Percentiles rank a stretch among this genome's conserved stretches.
These are phyloP conservation scores for Calephelis perditalis DNA, from an alignment of 2,888 invertebrate species.

Conservation along the genomic window DNA sequence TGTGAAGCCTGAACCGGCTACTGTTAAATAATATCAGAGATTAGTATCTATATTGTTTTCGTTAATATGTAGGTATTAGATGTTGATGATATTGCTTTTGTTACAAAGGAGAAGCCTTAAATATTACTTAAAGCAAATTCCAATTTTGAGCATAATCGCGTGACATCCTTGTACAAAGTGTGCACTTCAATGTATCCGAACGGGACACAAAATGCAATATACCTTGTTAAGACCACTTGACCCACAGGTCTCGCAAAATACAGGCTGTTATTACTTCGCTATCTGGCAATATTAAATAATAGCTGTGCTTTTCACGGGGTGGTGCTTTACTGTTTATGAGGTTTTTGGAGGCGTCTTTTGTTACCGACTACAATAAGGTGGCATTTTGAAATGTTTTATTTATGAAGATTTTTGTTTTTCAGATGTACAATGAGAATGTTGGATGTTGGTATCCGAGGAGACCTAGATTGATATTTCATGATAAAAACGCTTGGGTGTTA, in stretches of 20 bases:
- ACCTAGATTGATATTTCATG: too few relatives aligned
- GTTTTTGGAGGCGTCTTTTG: neutral
- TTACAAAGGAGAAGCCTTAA: too few relatives aligned
- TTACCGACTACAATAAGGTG: conserved; percentile 5
- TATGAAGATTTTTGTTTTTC: too few relatives aligned
- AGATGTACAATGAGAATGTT: too few relatives aligned
- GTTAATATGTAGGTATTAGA: too few relatives aligned
- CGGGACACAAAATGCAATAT: conserved; percentile 63
- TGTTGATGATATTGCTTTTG: too few relatives aligned
- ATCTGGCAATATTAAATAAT: conserved; percentile 8
- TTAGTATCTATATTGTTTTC: too few relatives aligned
- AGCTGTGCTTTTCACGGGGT: neutral
- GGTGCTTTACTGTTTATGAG: conserved; percentile 1
- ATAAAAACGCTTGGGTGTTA: too few relatives aligned
- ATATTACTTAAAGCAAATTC: neutral
- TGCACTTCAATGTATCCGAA: conserved; percentile 30
- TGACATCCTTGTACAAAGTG: conserved; percentile 27
- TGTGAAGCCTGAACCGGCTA: too few relatives aligned
- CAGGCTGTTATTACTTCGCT: conserved; percentile 42
- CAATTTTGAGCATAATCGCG: conserved; percentile 16
- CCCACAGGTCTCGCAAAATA: conserved; percentile 43
- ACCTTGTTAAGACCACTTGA: conserved; percentile 70
- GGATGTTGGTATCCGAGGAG: too few relatives aligned
- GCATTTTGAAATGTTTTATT: neutral
- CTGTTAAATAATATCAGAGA: too few relatives aligned